Evolutionary conservation across 1,140 invertebrate genomes (phyloP), one percentile per base, ranked within the genome.

Genomic region (Zaprionus gabonicus): DNA sequence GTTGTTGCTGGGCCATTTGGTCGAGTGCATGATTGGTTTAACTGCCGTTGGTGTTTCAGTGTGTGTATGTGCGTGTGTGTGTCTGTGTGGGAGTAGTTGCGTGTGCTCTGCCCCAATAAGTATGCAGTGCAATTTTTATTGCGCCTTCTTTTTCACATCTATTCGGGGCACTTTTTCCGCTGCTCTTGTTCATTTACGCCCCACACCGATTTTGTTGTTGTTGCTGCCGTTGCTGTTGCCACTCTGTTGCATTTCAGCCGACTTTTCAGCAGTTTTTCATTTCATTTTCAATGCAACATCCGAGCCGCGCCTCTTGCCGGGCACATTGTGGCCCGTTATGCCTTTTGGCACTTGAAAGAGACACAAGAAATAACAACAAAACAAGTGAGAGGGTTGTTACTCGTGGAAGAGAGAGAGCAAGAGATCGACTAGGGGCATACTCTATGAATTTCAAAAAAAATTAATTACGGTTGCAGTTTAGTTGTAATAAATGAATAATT

Each of bases 11-110:
- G 81, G 38, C 38, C 57, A 65, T 67, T 72, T 63, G 70, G 63
- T 66, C 67, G 71, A 83, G 66, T 83, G 81, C 60, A 78, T 88
- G 84, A 81, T 88, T 87, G 77, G 83, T 53, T 87, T 88, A 81
- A 46, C 70, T 59, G 67, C 25, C 46, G 20, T 80, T 46, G 28
- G 38, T 13, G 41, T 20, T 10, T 49, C 31, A 34, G 59, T 57
- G 28, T 44, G 55, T 15, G 25, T n/a, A 3, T n/a, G 13, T 57
- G 25, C 6, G 12, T 51, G 10, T 51, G 2, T 4, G 41, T 17
- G n/a, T 4, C n/a, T 17, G n/a, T 17, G 23, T 76, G 51, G 34
- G 41, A 15, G 44, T 15, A 7, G 10, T 51, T 49, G 28, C 25
- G 28, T 23, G 51, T 12, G 13, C n/a, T 27, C n/a, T 55, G 55